These are phyloP conservation scores for Drosophila sp. DNA, from an alignment of 1,140 invertebrate species.

Conservation along the genomic window DNA sequence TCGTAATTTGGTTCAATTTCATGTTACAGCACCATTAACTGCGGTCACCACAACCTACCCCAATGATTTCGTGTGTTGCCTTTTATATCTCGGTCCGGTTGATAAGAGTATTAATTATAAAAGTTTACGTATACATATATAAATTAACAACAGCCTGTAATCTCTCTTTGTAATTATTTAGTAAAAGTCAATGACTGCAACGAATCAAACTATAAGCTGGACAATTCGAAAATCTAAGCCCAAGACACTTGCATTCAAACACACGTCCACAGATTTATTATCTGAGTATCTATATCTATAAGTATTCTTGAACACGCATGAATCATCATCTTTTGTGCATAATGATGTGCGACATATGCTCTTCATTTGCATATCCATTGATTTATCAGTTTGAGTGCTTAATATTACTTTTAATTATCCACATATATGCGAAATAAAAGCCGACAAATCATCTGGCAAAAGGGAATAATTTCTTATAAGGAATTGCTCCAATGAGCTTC, in stretches of 20 bases:
- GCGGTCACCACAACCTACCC: constrained; percentile 63
- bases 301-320: neutral
- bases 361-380: constrained; percentile 48
- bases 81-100: constrained; percentile 18
- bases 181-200: constrained; percentile 64
- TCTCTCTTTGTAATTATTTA: constrained; percentile 1
- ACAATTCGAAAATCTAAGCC: constrained; percentile 20
- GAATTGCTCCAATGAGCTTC: constrained; percentile 6
- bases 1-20: constrained; percentile 49
- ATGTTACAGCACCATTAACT: constrained; percentile 59
- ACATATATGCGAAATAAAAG: constrained; percentile 44
- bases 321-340: constrained; percentile 38
- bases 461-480: constrained; percentile 12
- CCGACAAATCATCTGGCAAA: constrained; percentile 21
- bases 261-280: neutral
- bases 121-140: constrained; percentile 4
- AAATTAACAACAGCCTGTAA: neutral
- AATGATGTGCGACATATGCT: constrained; percentile 50
- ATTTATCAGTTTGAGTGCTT: constrained; percentile 28
- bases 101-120: constrained; percentile 59
- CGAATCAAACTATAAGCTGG: neutral
- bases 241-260: neutral
- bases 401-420: constrained; percentile 43
- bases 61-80: constrained; percentile 31
- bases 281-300: neutral